A percentile compares a stretch with the other conserved stretches of the same genome.
phyloP scores from a whole-genome alignment of 2,888 invertebrate genomes.

The Epinotia bilunana region DNA sequence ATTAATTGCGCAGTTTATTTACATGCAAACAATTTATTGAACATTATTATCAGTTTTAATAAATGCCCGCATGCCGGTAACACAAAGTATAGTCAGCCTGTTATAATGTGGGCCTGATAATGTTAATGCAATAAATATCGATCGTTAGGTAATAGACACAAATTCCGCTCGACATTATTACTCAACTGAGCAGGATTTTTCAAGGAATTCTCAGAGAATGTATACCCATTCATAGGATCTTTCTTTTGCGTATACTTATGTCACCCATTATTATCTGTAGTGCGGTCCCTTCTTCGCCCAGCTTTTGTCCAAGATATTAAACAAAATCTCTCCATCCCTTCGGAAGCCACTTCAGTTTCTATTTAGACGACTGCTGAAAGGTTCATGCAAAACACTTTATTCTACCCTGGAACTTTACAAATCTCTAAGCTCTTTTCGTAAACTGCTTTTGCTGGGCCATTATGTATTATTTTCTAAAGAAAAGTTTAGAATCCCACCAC shows the following conservation, averaged over 20 bases:
- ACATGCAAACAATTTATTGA: no score
- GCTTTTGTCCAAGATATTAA: slow-evolving; percentile 38
- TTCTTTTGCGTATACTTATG: slow-evolving; percentile 9
- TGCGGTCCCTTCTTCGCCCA: slow-evolving; percentile 24
- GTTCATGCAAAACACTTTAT: slow-evolving; percentile 34
- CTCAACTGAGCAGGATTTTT: slow-evolving; percentile 1
- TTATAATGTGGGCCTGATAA: no score
- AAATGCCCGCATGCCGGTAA: no score
- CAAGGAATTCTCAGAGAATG: neutral
- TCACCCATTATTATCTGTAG: slow-evolving; percentile 29
- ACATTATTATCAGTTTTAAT: no score
- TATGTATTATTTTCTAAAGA: slow-evolving; percentile 15
- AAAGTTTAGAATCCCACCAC: slow-evolving; percentile 15
- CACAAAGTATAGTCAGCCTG: no score
- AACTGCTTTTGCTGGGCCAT: slow-evolving; percentile 16
- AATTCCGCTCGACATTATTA: neutral
- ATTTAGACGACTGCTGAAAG: slow-evolving; percentile 14
- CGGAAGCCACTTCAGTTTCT: slow-evolving; percentile 39
- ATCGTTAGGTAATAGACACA: neutral
- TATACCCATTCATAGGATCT: slow-evolving; percentile 16
- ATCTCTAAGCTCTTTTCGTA: slow-evolving; percentile 21
- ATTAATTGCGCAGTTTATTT: no score
- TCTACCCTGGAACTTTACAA: slow-evolving; percentile 28
- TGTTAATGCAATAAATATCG: neutral
- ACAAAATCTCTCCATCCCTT: slow-evolving; percentile 38